A percentile compares a stretch with the other conserved stretches of the same genome.
phyloP scores from a whole-genome alignment of 2,113 vertebrate species.

The Manacus vitellinus region DNA sequence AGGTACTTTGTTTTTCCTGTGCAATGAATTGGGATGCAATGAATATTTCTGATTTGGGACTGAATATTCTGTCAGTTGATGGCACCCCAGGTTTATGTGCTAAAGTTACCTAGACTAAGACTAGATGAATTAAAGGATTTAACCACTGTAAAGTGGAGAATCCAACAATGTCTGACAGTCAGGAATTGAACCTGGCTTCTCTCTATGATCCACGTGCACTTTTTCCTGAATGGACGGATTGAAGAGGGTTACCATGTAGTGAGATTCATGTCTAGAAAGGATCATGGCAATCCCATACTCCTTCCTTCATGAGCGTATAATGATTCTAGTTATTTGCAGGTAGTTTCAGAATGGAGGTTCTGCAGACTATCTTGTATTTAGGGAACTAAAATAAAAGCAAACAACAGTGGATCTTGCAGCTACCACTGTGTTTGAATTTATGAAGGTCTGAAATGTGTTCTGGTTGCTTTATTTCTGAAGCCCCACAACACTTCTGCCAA shows the following conservation, averaged over 20 bases:
- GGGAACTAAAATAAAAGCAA: not conserved
- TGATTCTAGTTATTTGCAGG: not conserved
- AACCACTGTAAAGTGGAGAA: not conserved
- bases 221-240: not conserved
- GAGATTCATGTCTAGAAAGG: not conserved
- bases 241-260: not conserved
- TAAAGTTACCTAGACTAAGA: not conserved
- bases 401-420: not conserved
- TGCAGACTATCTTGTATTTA: not conserved
- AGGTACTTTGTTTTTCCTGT: not conserved
- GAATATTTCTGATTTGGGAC: not conserved
- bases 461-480: not conserved
- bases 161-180: not conserved
- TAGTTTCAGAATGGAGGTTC: not conserved
- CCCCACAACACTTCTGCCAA: not conserved
- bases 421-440: not conserved
- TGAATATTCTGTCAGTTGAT: not conserved
- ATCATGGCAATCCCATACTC: not conserved
- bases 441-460: not conserved
- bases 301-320: not conserved
- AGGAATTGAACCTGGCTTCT: not conserved
- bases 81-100: not conserved
- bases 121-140: not conserved
- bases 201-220: rapidly evolving
- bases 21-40: not conserved